Conservation (phyloP, 2,113 vertebrate genomes). For the Thryonomys swinderianus region DNA sequence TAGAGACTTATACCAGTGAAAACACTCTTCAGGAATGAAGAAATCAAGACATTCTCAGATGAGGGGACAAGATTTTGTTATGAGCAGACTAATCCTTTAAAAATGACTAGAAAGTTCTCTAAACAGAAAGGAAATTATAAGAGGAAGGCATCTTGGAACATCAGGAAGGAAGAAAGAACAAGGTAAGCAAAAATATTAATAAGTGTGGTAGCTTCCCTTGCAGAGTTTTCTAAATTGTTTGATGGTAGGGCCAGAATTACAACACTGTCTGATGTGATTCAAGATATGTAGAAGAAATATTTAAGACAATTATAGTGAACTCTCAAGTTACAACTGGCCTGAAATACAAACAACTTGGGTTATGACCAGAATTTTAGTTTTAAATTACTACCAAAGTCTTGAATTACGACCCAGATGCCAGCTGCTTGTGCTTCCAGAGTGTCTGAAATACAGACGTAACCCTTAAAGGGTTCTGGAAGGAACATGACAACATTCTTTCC, state of each 20-base stretch:
- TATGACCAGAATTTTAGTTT: too few relatives aligned
- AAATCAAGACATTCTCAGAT: slow-evolving; percentile 24
- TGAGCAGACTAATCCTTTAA: slow-evolving; percentile 3
- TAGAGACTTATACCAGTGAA: not conserved
- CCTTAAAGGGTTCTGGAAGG: too few relatives aligned
- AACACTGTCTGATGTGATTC: not conserved
- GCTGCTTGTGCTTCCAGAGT: too few relatives aligned
- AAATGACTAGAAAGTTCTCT: slow-evolving; percentile 21
- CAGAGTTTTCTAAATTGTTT: slow-evolving; percentile 50
- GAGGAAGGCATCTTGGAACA: not conserved
- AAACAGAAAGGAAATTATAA: slow-evolving; percentile 38
- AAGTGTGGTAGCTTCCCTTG: not conserved
- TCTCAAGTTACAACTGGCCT: too few relatives aligned
- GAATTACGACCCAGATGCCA: too few relatives aligned
- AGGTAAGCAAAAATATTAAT: slow-evolving; percentile 24
- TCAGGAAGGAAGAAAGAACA: slow-evolving; percentile 24
- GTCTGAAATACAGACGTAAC: too few relatives aligned
- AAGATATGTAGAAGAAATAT: not conserved
- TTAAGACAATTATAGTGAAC: not conserved
- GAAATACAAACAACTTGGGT: too few relatives aligned
- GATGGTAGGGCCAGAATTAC: slow-evolving; percentile 13
- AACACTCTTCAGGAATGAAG: slow-evolving; percentile 24
- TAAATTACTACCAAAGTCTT: too few relatives aligned
- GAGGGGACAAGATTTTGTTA: not conserved
- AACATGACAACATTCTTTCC: too few relatives aligned